Conservation (phyloP, 2,113 vertebrate genomes). For the Strigops habroptila region DNA sequence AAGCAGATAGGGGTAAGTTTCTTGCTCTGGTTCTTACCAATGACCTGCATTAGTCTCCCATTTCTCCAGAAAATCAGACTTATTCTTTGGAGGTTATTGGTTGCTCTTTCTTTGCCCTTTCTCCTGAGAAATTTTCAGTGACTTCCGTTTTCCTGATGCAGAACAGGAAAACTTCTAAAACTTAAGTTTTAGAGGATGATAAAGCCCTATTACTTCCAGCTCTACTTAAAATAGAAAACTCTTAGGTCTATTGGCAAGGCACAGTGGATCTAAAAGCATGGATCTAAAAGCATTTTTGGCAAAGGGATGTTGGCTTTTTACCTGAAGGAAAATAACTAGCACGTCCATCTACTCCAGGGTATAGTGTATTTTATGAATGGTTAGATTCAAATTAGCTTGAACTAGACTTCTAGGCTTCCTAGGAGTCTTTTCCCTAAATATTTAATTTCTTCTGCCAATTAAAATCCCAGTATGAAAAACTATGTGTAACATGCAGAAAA, state of each 20-base stretch:
- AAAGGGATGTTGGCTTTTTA: constrained; percentile 38
- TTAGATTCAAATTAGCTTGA: constrained; percentile 50
- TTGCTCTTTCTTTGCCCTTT: background rate
- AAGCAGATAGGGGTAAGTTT: background rate
- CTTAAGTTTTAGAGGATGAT: background rate
- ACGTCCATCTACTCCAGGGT: constrained; percentile 48
- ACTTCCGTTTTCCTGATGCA: background rate
- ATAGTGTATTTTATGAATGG: constrained; percentile 63
- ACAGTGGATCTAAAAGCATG: constrained; percentile 32
- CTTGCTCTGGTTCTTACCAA: background rate
- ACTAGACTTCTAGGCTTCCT: constrained; percentile 45
- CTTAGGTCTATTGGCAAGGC: constrained; percentile 10
- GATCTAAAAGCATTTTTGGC: constrained; percentile 59
- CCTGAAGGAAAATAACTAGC: constrained; percentile 46
- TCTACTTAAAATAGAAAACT: constrained; percentile 28
- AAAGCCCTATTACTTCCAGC: constrained; percentile 3
- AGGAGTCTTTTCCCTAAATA: constrained; percentile 50
- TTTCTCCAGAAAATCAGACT: background rate
- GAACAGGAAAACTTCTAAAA: background rate
- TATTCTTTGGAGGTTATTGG: background rate
- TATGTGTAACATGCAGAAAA: constrained; percentile 4
- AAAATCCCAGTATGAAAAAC: constrained; percentile 48
- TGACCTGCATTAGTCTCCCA: background rate
- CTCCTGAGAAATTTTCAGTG: background rate
- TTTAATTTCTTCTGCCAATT: constrained; percentile 58